Base-by-base conservation (phyloP, 2,888 invertebrate genomes). In the Chrysopilus asiliformis region DNA sequence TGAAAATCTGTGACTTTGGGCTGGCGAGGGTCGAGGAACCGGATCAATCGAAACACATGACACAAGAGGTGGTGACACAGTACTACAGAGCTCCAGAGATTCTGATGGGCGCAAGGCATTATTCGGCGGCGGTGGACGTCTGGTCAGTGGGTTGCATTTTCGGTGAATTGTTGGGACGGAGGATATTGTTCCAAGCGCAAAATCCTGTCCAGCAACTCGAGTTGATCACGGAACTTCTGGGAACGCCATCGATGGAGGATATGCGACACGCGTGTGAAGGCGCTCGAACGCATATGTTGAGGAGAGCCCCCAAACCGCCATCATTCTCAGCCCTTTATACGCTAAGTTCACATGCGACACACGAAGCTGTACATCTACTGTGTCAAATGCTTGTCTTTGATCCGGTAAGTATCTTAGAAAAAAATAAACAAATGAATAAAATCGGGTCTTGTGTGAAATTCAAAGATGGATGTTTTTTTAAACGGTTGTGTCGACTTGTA, bases 111-210 rank as follows among this genome's bases (percentile, higher is more conserved):
- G 93, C 97, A 19, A 81, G 86, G 52, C 93, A 95, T 60, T 98
- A 98, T 67, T 83, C 89, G 6, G 85, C 86, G 8, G 90, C 94
- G 4, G 91, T 98, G 30, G 98, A 98, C 62, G 90, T 98, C 36
- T 98, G 98, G 98, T 93, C 93, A 28, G 95, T 98, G 30, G 98
- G 98, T 31, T 98, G 98, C 66, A 98, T 98, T 63, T 97, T 98
- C 60, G 97, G 95, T 25, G 98, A 98, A 62, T 74, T 98, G 41
- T 74, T 98, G 32, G 90, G 94, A 39, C 71, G 97, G 45, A 72
- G 95, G 52, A 98, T 98, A 51, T 74, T 98, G 47, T 98, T 98
- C 70, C 95, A 95, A 67, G 97, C 97, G 27, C 91, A 93, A 64
- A 94, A 86, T 65, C 95, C 97, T 13, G 87, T 97, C 46, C 93